A percentile compares a stretch with the other conserved stretches of the same genome.
These are phyloP conservation scores for Agapornis roseicollis DNA, from an alignment of 2,113 vertebrate genomes.

Conservation along the genomic window DNA sequence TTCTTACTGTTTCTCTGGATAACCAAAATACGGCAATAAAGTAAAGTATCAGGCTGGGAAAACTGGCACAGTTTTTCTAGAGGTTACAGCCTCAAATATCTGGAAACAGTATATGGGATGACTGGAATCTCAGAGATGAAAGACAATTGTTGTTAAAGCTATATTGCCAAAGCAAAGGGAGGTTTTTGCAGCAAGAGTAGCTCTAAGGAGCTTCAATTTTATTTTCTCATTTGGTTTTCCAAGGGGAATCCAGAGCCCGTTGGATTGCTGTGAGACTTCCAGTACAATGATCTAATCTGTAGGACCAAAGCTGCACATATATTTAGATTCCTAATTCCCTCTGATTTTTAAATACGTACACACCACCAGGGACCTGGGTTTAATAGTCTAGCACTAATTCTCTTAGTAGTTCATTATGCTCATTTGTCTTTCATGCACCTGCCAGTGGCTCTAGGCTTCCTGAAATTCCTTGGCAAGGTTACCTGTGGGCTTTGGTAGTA, in stretches of 20 bases:
- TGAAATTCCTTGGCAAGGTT: not conserved
- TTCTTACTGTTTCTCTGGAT: not conserved
- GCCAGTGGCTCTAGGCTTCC: not conserved
- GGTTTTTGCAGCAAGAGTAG: not conserved
- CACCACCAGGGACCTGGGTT: not conserved
- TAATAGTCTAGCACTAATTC: constrained; percentile 37
- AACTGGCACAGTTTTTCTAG: not conserved
- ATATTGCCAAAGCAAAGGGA: not conserved
- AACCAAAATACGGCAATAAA: not conserved
- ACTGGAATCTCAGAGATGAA: not conserved
- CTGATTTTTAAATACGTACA: constrained; percentile 1
- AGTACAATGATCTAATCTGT: not conserved
- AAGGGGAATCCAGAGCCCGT: not conserved
- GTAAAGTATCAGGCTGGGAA: not conserved
- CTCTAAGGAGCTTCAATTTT: not conserved
- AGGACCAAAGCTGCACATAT: not conserved
- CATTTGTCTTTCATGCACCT: constrained; percentile 40
- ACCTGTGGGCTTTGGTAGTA: not conserved
- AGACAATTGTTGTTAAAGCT: not conserved
- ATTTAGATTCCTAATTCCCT: constrained; percentile 15
- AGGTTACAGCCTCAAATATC: not conserved
- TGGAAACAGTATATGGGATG: not conserved
- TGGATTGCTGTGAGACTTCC: not conserved
- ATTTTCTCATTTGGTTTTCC: not conserved
- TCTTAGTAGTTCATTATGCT: not conserved